A percentile compares a stretch with the other conserved stretches of the same genome.
These are phyloP conservation scores for Nematostella vectensis DNA, from an alignment of 92 coral and sea anemone species.

Conservation along the genomic window DNA sequence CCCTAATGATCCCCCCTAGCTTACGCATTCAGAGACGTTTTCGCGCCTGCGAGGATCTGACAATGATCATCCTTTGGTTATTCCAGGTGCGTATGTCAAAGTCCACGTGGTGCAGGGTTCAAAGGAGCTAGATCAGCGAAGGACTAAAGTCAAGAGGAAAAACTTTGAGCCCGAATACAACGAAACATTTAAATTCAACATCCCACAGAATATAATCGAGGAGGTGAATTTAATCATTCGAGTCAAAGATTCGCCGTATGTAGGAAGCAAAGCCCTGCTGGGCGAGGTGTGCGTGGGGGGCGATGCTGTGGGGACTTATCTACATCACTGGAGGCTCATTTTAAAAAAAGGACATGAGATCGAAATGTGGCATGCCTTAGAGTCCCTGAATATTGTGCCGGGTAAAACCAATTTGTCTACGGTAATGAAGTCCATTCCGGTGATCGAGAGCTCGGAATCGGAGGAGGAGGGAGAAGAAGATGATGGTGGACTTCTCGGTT, in stretches of 20 bases:
- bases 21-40: too few relatives aligned
- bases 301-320: slow-evolving; percentile 61
- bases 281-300: slow-evolving; percentile 81
- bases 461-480: slow-evolving; percentile 63
- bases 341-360: slow-evolving; percentile 54
- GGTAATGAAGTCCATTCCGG: slow-evolving; percentile 54
- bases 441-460: slow-evolving; percentile 36
- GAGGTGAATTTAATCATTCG: slow-evolving; percentile 67
- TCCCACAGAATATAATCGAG: slow-evolving; percentile 54
- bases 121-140: slow-evolving; percentile 46
- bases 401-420: slow-evolving; percentile 70
- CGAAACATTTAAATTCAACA: slow-evolving; percentile 44
- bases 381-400: slow-evolving; percentile 65
- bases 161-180: slow-evolving; percentile 74
- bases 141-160: slow-evolving; percentile 69
- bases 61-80: too few relatives aligned
- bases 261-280: slow-evolving; percentile 65
- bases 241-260: slow-evolving; percentile 70
- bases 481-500: slow-evolving; percentile 42
- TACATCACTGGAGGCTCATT: slow-evolving; percentile 71
- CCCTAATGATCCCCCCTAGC: too few relatives aligned
- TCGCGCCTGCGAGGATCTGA: too few relatives aligned
- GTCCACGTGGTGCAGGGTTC: slow-evolving; percentile 81
- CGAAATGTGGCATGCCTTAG: slow-evolving; percentile 80
- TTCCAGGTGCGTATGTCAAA: slow-evolving; percentile 92